Conservation (phyloP, 37 sponge, comb jelly and placozoan genomes). For the Eunapius fragilis region DNA sequence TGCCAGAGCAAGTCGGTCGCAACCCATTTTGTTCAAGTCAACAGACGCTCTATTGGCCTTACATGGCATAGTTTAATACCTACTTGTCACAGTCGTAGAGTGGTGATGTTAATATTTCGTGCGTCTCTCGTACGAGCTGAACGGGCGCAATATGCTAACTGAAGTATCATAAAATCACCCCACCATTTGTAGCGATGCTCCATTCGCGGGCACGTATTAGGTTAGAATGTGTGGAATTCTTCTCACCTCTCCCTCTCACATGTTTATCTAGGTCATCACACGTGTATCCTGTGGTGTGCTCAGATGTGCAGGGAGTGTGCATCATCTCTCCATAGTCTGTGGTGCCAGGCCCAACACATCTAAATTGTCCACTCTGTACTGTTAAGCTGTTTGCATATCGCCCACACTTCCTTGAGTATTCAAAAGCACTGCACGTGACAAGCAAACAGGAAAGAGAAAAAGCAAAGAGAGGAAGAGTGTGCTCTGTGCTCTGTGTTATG, state of each 20-base stretch:
- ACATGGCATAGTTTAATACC: background rate
- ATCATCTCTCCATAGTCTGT: background rate
- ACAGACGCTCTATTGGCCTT: background rate
- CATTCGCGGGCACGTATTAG: too few relatives aligned
- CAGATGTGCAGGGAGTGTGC: background rate
- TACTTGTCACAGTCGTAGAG: background rate
- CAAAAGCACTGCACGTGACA: background rate
- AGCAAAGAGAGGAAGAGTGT: too few relatives aligned
- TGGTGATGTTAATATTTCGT: background rate
- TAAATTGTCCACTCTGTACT: background rate
- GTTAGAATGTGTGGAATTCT: background rate
- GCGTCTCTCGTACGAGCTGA: background rate
- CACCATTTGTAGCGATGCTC: background rate
- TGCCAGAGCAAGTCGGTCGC: background rate
- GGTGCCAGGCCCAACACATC: background rate
- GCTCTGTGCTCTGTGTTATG: background rate
- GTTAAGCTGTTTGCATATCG: background rate
- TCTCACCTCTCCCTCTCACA: background rate
- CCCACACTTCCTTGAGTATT: background rate
- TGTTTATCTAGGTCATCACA: background rate
- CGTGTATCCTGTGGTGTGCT: background rate
- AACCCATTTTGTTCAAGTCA: background rate
- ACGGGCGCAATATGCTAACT: background rate
- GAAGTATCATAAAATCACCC: background rate
- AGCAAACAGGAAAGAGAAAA: background rate